phyloP scores from a whole-genome alignment of 2,113 vertebrate species.

The Rhodinocichla rosea region DNA sequence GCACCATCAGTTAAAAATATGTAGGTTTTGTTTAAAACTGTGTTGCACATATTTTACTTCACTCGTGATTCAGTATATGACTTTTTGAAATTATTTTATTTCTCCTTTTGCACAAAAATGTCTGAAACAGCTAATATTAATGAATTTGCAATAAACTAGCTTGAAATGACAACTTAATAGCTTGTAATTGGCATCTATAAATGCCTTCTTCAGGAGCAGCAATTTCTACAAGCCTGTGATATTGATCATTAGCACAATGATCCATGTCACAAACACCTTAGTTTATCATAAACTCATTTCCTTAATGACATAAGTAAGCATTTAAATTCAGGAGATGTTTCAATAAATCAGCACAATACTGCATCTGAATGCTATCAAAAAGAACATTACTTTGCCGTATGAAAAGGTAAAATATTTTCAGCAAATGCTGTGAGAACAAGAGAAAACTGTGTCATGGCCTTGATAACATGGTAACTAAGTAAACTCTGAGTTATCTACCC shows the following conservation, averaged over 20 bases:
- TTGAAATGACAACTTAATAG: slow-evolving; percentile 56
- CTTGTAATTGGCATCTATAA: slow-evolving; percentile 44
- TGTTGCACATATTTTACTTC: neutral
- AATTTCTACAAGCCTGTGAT: slow-evolving; percentile 29
- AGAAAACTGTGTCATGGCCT: neutral
- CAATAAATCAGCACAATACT: neutral
- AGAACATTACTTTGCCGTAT: neutral
- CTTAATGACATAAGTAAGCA: slow-evolving; percentile 45
- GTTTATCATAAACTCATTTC: slow-evolving; percentile 63
- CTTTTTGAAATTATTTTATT: slow-evolving; percentile 11
- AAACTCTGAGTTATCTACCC: neutral
- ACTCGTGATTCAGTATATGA: neutral
- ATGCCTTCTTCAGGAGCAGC: slow-evolving; percentile 34
- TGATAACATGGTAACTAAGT: neutral
- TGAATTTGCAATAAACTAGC: slow-evolving; percentile 36
- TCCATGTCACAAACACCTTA: slow-evolving; percentile 53
- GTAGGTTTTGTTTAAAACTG: neutral
- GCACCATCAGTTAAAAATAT: neutral
- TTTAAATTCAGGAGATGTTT: slow-evolving; percentile 26
- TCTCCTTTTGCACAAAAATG: neutral
- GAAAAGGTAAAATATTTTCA: slow-evolving; percentile 4
- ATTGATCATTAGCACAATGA: slow-evolving; percentile 66
- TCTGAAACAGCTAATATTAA: slow-evolving; percentile 46
- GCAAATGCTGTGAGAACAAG: neutral
- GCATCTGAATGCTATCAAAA: neutral